These are phyloP conservation scores for Drosophila rellima DNA, from an alignment of 2,888 invertebrate genomes.

Conservation along the genomic window DNA sequence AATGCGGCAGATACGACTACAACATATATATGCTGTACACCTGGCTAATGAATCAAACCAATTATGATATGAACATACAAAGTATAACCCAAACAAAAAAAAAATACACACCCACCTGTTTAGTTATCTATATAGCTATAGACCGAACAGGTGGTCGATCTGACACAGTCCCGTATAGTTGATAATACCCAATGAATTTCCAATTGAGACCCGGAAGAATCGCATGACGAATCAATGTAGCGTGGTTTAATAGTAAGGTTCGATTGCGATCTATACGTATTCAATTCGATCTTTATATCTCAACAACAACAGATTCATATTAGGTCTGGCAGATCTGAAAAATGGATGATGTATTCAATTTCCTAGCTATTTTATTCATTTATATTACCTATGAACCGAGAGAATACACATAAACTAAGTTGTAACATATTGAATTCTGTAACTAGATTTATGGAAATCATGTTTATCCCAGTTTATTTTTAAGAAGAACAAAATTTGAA, in stretches of 20 bases:
- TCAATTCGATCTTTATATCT: neutral
- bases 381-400: too few species aligned
- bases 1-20: constrained; percentile 28
- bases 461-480: too few species aligned
- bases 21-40: constrained; percentile 50
- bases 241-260: neutral
- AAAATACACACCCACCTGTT: constrained; percentile 17
- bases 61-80: constrained; percentile 37
- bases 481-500: too few species aligned
- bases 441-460: too few species aligned
- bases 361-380: too few species aligned
- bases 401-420: too few species aligned
- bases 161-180: constrained; percentile 20
- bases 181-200: constrained; percentile 28
- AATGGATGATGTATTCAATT: neutral
- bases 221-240: constrained; percentile 23
- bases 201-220: constrained; percentile 28
- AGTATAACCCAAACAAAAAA: constrained; percentile 3
- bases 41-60: constrained; percentile 49
- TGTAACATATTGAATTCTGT: too few species aligned
- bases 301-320: neutral
- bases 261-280: neutral
- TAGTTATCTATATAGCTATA: constrained; percentile 36
- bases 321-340: neutral
- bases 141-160: constrained; percentile 44